These are phyloP conservation scores for Lynx canadensis DNA, from an alignment of 2,113 vertebrate genomes.

Conservation along the genomic window DNA sequence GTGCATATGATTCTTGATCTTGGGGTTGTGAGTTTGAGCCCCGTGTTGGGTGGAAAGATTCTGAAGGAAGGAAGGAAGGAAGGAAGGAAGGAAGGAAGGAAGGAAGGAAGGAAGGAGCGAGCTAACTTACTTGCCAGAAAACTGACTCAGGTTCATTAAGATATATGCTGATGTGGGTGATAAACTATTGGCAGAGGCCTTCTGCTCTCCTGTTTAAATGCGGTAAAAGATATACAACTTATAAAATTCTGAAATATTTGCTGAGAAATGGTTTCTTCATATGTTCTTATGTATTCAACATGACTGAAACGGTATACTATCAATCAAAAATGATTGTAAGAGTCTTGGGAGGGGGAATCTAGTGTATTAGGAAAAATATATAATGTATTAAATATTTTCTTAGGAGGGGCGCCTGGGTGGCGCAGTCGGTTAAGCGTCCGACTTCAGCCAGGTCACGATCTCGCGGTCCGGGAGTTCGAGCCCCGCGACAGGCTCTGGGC, in stretches of 20 bases:
- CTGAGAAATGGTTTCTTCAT: background rate
- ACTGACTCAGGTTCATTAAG: background rate
- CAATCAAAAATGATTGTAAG: background rate
- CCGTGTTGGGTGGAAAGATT: background rate
- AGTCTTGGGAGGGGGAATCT: background rate
- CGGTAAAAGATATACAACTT: background rate
- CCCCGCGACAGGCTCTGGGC: no score
- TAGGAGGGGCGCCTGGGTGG: background rate
- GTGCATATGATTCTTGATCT: background rate
- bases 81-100: no score
- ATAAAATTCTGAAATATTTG: slow-evolving; percentile 3
- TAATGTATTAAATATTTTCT: background rate
- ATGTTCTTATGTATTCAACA: background rate
- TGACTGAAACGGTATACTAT: background rate
- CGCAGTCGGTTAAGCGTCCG: no score
- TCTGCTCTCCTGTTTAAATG: background rate
- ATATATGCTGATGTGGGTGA: background rate
- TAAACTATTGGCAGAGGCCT: background rate
- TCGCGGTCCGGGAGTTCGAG: no score
- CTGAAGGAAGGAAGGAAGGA: background rate
- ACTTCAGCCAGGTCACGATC: no score
- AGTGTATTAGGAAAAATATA: background rate
- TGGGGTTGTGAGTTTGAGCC: background rate
- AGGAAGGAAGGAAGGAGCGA: background rate
- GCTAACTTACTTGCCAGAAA: background rate